Evolutionary conservation across 2,113 vertebrate species (phyloP).

Genomic region (Narcine bancroftii): DNA sequence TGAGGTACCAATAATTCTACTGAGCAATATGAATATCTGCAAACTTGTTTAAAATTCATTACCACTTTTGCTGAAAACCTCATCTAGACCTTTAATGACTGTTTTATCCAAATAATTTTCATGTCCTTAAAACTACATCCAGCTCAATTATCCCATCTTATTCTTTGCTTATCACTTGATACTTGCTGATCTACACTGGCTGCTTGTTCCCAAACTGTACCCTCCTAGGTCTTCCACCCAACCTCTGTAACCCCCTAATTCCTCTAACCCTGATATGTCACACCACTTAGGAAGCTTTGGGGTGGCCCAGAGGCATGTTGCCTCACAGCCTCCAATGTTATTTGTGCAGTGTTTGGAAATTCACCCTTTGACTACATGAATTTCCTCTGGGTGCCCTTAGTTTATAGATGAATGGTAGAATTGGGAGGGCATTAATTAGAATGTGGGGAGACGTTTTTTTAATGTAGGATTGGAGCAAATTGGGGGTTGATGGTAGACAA

Average conservation of each 20-base stretch:
- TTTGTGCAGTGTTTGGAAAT: too few species aligned
- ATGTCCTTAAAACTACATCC: neutral
- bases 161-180: neutral
- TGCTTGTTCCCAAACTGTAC: neutral
- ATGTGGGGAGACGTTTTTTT: too few species aligned
- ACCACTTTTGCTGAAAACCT: neutral
- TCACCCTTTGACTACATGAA: too few species aligned
- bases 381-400: too few species aligned
- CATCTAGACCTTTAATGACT: neutral
- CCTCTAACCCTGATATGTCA: neutral
- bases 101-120: neutral
- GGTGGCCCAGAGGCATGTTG: too few species aligned
- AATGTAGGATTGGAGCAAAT: too few species aligned
- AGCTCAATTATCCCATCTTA: neutral
- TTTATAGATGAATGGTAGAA: too few species aligned
- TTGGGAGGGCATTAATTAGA: too few species aligned
- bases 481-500: too few species aligned
- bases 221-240: neutral
- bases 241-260: neutral
- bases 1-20: neutral
- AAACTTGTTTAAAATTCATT: neutral
- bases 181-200: neutral
- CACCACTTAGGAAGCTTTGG: too few species aligned
- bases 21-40: neutral
- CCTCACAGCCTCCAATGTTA: too few species aligned